Conservation (phyloP, 1,140 invertebrate species). For the Mya arenaria region DNA sequence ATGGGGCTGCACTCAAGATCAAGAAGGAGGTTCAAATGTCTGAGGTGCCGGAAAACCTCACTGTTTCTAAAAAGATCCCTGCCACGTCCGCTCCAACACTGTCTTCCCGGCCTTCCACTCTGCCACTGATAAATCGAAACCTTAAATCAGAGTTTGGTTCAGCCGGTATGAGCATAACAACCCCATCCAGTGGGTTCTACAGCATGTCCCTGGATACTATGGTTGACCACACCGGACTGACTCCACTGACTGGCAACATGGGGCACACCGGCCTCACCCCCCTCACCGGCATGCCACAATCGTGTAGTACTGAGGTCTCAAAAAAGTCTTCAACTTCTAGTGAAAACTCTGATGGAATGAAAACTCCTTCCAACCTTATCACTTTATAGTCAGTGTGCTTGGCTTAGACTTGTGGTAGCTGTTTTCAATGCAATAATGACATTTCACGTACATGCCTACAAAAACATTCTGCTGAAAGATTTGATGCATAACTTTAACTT, state of each 20-base stretch:
- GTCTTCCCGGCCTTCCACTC: constrained; percentile 72
- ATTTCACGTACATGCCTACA: no score
- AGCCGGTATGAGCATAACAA: constrained; percentile 90
- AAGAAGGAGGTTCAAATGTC: constrained; percentile 31
- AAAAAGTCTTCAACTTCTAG: constrained; percentile 60
- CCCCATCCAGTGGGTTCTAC: constrained; percentile 93
- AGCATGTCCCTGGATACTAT: constrained; percentile 91
- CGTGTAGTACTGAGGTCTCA: constrained; percentile 60
- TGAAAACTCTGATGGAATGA: constrained; percentile 59
- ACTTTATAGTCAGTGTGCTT: constrained; percentile 58
- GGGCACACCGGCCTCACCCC: constrained; percentile 86
- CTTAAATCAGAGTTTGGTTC: constrained; percentile 65
- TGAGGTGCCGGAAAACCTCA: constrained; percentile 32
- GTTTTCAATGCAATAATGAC: no score
- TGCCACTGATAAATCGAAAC: constrained; percentile 69
- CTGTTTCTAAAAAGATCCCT: constrained; percentile 28
- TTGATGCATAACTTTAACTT: no score
- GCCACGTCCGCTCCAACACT: constrained; percentile 37
- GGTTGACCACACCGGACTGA: constrained; percentile 95
- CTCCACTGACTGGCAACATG: constrained; percentile 85
- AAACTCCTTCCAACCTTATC: constrained; percentile 61
- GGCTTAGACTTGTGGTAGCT: no score
- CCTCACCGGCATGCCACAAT: constrained; percentile 57
- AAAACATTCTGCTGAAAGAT: no score
- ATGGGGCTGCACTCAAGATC: constrained; percentile 38